Conservation (phyloP, 2,888 invertebrate species). For the Hoplodrina blanda region DNA sequence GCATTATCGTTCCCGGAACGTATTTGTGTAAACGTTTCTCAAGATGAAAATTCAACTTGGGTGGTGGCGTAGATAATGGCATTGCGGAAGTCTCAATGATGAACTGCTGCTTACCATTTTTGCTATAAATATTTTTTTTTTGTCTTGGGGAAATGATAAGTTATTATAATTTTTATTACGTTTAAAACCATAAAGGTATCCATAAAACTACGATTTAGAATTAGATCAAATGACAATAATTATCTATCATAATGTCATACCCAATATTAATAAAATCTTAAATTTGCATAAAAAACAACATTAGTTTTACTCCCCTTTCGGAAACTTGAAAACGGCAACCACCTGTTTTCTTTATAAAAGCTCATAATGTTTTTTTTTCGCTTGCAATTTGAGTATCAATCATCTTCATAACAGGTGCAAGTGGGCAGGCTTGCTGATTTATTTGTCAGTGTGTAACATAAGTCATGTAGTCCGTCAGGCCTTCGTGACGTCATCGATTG, state of each 20-base stretch:
- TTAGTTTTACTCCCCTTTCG: background rate
- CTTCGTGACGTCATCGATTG: conserved; percentile 78
- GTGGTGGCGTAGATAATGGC: conserved; percentile 45
- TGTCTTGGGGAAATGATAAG: conserved; percentile 12
- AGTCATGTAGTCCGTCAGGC: conserved; percentile 37
- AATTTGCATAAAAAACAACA: background rate
- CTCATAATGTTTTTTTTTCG: conserved; percentile 37
- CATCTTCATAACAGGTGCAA: conserved; percentile 42
- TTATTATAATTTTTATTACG: conserved; percentile 15
- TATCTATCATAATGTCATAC: background rate
- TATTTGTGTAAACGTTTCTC: conserved; percentile 38
- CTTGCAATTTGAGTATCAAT: conserved; percentile 46
- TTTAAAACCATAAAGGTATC: background rate
- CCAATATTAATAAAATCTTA: background rate
- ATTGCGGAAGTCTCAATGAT: conserved; percentile 10
- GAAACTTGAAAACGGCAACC: conserved; percentile 3
- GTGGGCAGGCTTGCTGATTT: conserved; percentile 17
- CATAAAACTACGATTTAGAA: conserved; percentile 5
- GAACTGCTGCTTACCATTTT: conserved; percentile 6
- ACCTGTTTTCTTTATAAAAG: conserved; percentile 3
- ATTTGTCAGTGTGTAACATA: conserved; percentile 56
- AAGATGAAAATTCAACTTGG: conserved; percentile 48
- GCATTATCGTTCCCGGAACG: conserved; percentile 43
- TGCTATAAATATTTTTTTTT: background rate
- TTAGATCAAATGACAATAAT: conserved; percentile 4